Percentiles rank a stretch among this genome's conserved stretches.
Conservation (phyloP, 1,140 invertebrate species). For the Aphis craccivora region DNA sequence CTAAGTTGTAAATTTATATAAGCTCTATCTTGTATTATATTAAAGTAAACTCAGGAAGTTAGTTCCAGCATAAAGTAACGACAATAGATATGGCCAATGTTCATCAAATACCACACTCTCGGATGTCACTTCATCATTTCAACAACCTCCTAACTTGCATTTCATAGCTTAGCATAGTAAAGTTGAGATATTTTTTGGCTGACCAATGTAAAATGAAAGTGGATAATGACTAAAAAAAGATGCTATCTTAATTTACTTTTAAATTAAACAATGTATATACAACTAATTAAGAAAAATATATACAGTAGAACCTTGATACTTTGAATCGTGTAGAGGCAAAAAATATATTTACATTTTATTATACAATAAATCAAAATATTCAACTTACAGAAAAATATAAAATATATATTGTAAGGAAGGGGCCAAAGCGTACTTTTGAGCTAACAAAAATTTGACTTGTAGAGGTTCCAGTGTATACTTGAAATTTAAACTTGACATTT, state of each 20-base stretch:
- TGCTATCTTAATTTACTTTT: not conserved
- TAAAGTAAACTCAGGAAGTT: not conserved
- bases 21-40: not conserved
- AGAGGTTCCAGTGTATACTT: not conserved
- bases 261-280: not conserved
- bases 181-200: too few relatives aligned
- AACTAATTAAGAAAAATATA: not conserved
- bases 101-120: too few relatives aligned
- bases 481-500: not conserved
- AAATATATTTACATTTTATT: too few relatives aligned
- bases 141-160: not conserved
- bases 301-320: too few relatives aligned
- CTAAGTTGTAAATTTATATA: too few relatives aligned
- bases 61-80: accelerated
- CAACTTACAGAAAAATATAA: too few relatives aligned
- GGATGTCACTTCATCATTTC: not conserved
- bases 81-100: not conserved
- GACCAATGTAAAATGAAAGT: too few relatives aligned
- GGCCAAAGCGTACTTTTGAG: too few relatives aligned
- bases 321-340: too few relatives aligned
- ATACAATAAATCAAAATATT: too few relatives aligned
- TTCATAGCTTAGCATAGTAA: not conserved
- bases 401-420: too few relatives aligned
- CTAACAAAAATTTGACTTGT: too few relatives aligned
- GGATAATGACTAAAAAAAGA: not conserved